A percentile compares a stretch with the other conserved stretches of the same genome.
phyloP scores from a whole-genome alignment of 2,113 vertebrate genomes.

The Thermophis baileyi region DNA sequence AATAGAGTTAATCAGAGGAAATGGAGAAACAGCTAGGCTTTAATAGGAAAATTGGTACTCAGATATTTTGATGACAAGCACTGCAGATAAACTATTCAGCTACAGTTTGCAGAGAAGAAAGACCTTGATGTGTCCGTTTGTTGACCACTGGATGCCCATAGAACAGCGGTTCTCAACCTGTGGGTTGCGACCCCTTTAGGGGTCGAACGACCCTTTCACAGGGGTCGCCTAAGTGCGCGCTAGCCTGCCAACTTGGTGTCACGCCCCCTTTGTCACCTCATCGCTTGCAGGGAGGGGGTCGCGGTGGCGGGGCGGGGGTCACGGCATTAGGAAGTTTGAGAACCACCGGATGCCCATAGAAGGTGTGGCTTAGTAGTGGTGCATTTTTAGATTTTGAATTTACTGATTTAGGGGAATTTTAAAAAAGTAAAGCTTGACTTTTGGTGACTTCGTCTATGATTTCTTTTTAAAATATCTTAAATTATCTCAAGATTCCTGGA shows the following conservation, averaged over 20 bases:
- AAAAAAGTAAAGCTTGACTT: neutral
- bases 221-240: no score
- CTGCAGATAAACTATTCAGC: conserved; percentile 19
- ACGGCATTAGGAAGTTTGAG: no score
- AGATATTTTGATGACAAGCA: neutral
- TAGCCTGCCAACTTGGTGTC: no score
- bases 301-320: no score
- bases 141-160: neutral
- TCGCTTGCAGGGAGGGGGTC: no score
- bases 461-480: neutral
- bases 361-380: neutral
- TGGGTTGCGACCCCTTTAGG: no score
- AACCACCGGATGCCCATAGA: neutral
- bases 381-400: neutral
- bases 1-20: conserved; percentile 30
- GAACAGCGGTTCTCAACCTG: no score
- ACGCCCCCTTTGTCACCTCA: no score
- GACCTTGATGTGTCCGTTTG: neutral
- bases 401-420: neutral
- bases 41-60: conserved; percentile 48
- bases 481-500: neutral
- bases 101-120: neutral
- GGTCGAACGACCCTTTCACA: no score
- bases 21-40: neutral
- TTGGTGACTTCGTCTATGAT: neutral